phyloP scores from a whole-genome alignment of 2,113 vertebrate genomes.

The Nothoprocta pentlandii region DNA sequence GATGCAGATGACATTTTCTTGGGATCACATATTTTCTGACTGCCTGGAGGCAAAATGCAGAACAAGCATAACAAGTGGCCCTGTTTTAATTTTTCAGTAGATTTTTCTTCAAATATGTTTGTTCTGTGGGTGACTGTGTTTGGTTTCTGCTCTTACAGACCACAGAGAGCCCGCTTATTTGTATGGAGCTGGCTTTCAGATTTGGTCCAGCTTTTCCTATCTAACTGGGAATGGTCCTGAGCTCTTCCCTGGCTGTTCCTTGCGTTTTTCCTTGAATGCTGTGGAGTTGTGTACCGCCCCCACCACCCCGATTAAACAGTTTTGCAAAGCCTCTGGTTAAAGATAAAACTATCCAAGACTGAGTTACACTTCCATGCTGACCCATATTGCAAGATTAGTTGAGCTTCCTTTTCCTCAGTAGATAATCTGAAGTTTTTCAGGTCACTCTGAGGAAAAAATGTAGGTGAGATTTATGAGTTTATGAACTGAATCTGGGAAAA shows the following conservation, averaged over 20 bases:
- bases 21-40: accelerated
- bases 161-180: neutral
- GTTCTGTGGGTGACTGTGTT: neutral
- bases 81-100: neutral
- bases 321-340: neutral
- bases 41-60: neutral
- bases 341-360: neutral
- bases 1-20: accelerated
- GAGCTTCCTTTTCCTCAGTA: neutral
- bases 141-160: neutral
- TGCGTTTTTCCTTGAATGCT: neutral
- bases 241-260: accelerated
- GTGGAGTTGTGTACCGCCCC: neutral
- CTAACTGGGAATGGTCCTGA: neutral
- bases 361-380: accelerated
- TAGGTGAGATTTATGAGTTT: neutral
- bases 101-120: neutral
- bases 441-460: neutral
- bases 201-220: neutral
- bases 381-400: accelerated
- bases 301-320: no score
- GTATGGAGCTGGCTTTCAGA: neutral
- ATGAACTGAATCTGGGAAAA: neutral
- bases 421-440: neutral
- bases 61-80: neutral